Evolutionary conservation across 2,888 invertebrate genomes (phyloP), one percentile per base, ranked within the genome.

Genomic region (Sialis fuliginosa): DNA sequence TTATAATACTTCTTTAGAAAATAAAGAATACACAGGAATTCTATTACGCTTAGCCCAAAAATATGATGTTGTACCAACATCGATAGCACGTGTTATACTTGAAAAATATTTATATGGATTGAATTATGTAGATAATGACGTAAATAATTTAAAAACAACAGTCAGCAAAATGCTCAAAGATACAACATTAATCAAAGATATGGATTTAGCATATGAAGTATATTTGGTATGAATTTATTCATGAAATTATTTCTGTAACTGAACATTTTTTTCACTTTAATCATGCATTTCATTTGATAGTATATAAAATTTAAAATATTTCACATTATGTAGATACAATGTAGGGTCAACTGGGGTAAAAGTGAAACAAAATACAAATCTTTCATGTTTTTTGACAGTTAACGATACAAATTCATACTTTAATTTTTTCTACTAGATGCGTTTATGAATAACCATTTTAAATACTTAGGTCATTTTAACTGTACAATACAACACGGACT

Each of bases 191-290:
- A 83, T 88, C 55, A 71, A 75, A 49, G 78, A 87, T 57, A 71
- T 73, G 52, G 70, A 76, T 55, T 67, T 87, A 48, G 78, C 85
- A 1, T 76, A 77, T 60, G 85, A 88, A 72, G 70, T 83, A 12
- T 80, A 77, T 63, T 61, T 83, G 72, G 84, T 85, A 70, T 64
- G 65, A 56, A 44, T 41, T 39, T 49, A 41, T 52, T 48, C 85
- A 70, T 64, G 65, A 56, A 44, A 42, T 39, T 49, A 41, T 52
- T 48, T 32, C 3, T 46, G 30, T 48, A 42, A 43, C 47, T 49
- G 51, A 50, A n/a, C n/a, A n/a, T n/a, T 51, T 48, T 51, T 48
- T 59, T 59, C n/a, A n/a, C n/a, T 48, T 57, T 64, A 61, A 67
- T n/a, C n/a, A n/a, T n/a, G n/a, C n/a, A n/a, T n/a, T n/a, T n/a